A percentile compares a stretch with the other conserved stretches of the same genome.
These are phyloP conservation scores for Berghia stephanieae DNA, from an alignment of 1,140 invertebrate species.

Conservation along the genomic window DNA sequence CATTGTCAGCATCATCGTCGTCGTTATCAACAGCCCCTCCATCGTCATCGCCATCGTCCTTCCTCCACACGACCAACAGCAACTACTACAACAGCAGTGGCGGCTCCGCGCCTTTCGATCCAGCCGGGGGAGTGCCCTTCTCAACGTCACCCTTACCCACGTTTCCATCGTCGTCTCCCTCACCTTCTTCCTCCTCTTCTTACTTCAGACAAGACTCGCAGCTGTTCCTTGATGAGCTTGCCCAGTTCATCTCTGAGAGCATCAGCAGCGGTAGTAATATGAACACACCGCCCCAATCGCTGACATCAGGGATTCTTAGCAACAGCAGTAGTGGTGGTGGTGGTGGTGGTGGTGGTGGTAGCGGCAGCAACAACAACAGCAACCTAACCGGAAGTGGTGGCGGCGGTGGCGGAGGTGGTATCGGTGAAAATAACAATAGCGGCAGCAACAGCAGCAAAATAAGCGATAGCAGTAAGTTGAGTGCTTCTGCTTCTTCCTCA, in stretches of 20 bases:
- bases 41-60: neutral
- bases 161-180: neutral
- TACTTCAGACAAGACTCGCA: slow-evolving; percentile 5
- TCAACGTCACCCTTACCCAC: neutral
- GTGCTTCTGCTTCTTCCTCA: no score
- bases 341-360: neutral
- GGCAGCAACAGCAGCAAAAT: slow-evolving; percentile 1
- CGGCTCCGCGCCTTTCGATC: no score
- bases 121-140: no score
- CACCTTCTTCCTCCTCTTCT: neutral
- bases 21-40: neutral
- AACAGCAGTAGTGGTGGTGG: neutral
- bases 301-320: slow-evolving; percentile 4
- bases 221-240: slow-evolving; percentile 6
- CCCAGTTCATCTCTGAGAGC: slow-evolving; percentile 26
- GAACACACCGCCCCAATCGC: slow-evolving; percentile 23
- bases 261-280: slow-evolving; percentile 24
- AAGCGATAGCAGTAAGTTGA: no score
- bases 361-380: neutral
- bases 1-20: no score
- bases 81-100: no score
- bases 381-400: neutral
- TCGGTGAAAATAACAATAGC: slow-evolving; percentile 4
- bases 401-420: slow-evolving; percentile 5
- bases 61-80: no score